phyloP scores from a whole-genome alignment of 2,113 vertebrate genomes.

The Phaethon lepturus region DNA sequence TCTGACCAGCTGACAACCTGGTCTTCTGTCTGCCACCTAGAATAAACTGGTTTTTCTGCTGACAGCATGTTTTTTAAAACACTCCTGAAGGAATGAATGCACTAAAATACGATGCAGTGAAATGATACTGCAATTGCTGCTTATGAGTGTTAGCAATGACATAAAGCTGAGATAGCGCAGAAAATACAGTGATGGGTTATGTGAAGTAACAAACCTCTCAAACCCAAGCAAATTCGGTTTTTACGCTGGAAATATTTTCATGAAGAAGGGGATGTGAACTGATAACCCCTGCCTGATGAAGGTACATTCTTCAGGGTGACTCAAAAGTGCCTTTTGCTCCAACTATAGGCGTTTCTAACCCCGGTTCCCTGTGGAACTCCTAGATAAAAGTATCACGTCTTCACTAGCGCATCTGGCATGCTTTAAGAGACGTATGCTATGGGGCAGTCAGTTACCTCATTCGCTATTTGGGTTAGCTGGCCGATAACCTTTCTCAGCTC shows the following conservation, averaged over 20 bases:
- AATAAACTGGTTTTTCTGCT: background rate
- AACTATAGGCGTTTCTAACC: background rate
- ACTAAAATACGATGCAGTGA: background rate
- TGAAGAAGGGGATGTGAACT: background rate
- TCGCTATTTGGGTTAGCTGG: background rate
- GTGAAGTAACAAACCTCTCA: background rate
- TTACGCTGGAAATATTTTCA: background rate
- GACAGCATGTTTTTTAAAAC: background rate
- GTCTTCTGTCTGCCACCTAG: background rate
- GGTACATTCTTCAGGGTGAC: background rate
- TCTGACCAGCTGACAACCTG: background rate
- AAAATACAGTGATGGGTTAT: background rate
- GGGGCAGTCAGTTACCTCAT: background rate
- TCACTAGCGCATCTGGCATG: background rate
- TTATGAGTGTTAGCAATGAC: background rate
- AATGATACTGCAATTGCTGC: background rate
- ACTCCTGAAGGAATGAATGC: background rate
- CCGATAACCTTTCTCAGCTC: accelerated
- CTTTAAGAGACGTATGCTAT: accelerated
- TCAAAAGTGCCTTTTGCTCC: background rate
- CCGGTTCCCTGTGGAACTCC: background rate
- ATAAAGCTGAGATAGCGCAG: background rate
- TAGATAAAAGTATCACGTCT: background rate
- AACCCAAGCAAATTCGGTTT: background rate
- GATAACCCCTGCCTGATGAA: background rate